A percentile compares a stretch with the other conserved stretches of the same genome.
Evolutionary conservation across 2,113 vertebrate genomes (phyloP).

Genomic region (Thamnophis sirtalis): DNA sequence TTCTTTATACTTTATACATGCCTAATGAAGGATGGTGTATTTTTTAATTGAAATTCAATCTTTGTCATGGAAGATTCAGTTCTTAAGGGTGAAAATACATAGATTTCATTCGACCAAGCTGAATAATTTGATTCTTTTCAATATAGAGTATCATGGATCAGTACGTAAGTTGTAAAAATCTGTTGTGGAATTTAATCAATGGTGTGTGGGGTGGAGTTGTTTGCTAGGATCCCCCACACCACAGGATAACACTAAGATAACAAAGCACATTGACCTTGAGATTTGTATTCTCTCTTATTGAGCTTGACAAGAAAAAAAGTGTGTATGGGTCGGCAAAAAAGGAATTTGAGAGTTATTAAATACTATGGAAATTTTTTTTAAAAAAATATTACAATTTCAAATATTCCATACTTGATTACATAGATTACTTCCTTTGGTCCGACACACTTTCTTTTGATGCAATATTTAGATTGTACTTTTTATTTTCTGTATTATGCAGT

Average conservation of each 20-base stretch:
- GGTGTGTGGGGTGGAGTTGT: neutral
- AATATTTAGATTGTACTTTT: neutral
- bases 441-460: neutral
- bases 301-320: neutral
- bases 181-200: neutral
- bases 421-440: neutral
- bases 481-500: neutral
- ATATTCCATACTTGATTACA: neutral
- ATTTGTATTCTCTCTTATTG: conserved; percentile 16
- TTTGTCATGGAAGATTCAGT: neutral
- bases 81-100: fast-evolving
- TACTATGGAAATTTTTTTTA: neutral
- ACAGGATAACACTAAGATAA: neutral
- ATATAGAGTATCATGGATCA: neutral
- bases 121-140: conserved; percentile 1
- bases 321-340: neutral
- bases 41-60: neutral
- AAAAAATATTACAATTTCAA: neutral
- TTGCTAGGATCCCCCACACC: neutral
- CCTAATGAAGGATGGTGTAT: neutral
- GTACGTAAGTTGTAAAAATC: neutral
- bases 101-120: neutral
- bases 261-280: neutral
- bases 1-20: neutral
- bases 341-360: neutral